A percentile compares a stretch with the other conserved stretches of the same genome.
These are phyloP conservation scores for Acromyrmex heyeri DNA, from an alignment of 1,140 invertebrate genomes.

Conservation along the genomic window DNA sequence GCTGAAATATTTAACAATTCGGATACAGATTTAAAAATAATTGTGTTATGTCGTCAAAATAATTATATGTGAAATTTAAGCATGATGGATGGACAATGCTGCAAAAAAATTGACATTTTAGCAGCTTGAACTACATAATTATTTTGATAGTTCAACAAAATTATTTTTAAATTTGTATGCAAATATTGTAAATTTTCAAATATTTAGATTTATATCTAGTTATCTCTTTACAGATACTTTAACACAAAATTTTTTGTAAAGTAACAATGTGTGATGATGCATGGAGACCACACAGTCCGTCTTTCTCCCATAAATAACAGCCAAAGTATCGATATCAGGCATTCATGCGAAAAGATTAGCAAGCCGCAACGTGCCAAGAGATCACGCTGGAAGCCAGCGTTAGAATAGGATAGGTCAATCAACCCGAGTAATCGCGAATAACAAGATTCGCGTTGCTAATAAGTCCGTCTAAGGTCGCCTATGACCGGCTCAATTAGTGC, in stretches of 20 bases:
- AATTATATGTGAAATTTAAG: too few relatives aligned
- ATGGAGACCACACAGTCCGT: constrained; percentile 42
- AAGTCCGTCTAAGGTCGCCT: constrained; percentile 17
- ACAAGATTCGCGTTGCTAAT: constrained; percentile 43
- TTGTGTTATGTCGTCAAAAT: too few relatives aligned
- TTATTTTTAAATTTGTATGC: too few relatives aligned
- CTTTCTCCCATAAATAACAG: constrained; percentile 29
- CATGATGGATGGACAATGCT: too few relatives aligned
- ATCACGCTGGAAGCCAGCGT: constrained; percentile 64
- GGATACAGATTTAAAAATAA: too few relatives aligned
- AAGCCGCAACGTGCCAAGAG: constrained; percentile 79
- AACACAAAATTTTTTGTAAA: not conserved
- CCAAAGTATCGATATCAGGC: constrained; percentile 79
- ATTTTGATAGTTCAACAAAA: too few relatives aligned
- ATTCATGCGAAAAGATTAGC: constrained; percentile 83
- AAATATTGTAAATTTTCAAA: too few relatives aligned
- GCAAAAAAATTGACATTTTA: too few relatives aligned
- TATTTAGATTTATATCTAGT: too few relatives aligned
- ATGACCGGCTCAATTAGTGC: constrained; percentile 54
- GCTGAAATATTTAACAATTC: too few relatives aligned
- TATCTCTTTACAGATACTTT: too few relatives aligned
- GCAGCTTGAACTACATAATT: too few relatives aligned
- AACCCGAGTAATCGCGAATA: constrained; percentile 66
- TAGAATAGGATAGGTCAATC: constrained; percentile 73
- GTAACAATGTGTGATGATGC: not conserved